Percentiles rank a stretch among this genome's conserved stretches.
Evolutionary conservation across 1,140 invertebrate species (phyloP).

Genomic region (Heliconius eleuchia): DNA sequence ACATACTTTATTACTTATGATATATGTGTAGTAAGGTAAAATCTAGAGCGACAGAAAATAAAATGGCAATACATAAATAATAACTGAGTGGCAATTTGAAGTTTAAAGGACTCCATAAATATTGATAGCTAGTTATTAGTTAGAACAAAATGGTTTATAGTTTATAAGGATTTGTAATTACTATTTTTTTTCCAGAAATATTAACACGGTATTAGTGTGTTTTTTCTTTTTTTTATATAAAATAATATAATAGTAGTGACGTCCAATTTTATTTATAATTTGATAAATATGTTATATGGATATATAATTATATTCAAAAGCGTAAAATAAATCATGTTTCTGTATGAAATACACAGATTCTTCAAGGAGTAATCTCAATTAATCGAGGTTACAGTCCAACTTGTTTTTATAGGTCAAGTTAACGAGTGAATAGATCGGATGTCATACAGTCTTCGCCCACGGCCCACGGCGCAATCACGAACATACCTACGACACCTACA

Average conservation of each 20-base stretch:
- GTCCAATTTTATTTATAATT: too few species aligned
- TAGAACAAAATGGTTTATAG: background rate
- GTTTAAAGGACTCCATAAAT: constrained; percentile 12
- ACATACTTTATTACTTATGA: too few species aligned
- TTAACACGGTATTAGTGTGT: too few species aligned
- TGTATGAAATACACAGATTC: background rate
- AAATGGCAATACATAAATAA: constrained; percentile 16
- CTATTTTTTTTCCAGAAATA: background rate
- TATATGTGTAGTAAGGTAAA: background rate
- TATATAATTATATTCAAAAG: background rate
- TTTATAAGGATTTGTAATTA: background rate
- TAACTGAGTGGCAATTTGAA: constrained; percentile 10
- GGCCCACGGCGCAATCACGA: constrained; percentile 54
- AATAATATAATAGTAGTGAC: too few species aligned
- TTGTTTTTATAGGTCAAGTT: constrained; percentile 65
- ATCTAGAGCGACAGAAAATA: background rate
- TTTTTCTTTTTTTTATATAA: too few species aligned
- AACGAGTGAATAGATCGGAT: constrained; percentile 47
- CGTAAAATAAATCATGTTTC: background rate
- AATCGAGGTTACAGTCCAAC: constrained; percentile 47
- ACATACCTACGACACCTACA: constrained; percentile 15
- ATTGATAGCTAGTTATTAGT: constrained; percentile 16
- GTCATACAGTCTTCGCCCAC: constrained; percentile 56
- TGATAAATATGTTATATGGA: background rate
- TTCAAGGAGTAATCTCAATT: constrained; percentile 20